Base-by-base conservation (phyloP, 2,888 invertebrate species). In the Latrodectus hesperus region DNA sequence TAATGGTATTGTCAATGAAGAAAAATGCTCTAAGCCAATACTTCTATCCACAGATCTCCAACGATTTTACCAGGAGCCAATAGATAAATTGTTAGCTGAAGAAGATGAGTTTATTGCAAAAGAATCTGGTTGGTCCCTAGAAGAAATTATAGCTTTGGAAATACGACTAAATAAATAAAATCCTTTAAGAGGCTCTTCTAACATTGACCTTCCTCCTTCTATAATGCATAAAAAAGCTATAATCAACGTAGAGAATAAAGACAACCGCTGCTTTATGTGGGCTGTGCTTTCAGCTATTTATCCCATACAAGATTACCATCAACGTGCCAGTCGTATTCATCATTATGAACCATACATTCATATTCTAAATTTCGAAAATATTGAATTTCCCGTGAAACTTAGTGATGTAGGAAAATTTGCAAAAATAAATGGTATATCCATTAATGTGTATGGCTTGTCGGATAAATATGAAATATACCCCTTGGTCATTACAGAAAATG, bases 401-500 rank as follows among this genome's bases (percentile, higher is more conserved):
- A 60, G 9, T 1, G 16, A 72, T 9, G 70, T 72, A 8, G 8
- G 0, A 9, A 74, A 74, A 70, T 83, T 75, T 70, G 83, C 68
- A 17, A 11, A 4, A 9, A 16, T 4, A 14, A 83, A 83, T 67
- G 16, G n/a, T 49, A 12, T 83, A 26, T 68, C 83, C 4, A n/a
- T 83, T 6, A 83, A 83, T 60, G 60, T 83, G 5, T 83, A 51
- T 49, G 68, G 70, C 12, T 76, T 60, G 11, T 64, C 11, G 11
- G 49, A 0, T 9, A 74, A 83, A 12, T 70, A 76, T 51, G 12
- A 53, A 12, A 17, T 83, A 10, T 83, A 67, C 55, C 82, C 82
- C 6, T 60, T 82, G 9, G 17, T n/a, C n/a, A 67, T 75, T 8
- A 68, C 74, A 0, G n/a, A 51, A 17, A 17, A 22, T 8, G 16